Evolutionary conservation across 2,888 invertebrate genomes (phyloP).

Genomic region (Spialia ferax): DNA sequence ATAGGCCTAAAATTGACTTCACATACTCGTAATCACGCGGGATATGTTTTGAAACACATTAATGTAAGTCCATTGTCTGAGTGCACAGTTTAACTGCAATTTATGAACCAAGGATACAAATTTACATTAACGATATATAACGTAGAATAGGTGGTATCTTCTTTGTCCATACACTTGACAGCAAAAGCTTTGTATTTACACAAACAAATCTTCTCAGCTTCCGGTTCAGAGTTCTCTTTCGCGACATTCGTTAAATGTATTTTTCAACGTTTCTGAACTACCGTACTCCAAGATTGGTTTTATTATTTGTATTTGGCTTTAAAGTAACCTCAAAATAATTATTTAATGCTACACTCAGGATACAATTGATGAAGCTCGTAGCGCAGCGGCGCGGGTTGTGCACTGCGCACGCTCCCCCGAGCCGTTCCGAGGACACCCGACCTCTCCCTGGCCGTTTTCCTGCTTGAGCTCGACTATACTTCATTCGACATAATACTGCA

Average conservation of each 20-base stretch:
- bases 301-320: conserved; percentile 59
- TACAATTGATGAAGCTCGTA: conserved; percentile 70
- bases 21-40: conserved; percentile 64
- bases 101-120: conserved; percentile 64
- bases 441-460: conserved; percentile 53
- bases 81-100: conserved; percentile 57
- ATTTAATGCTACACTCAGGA: conserved; percentile 80
- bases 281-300: conserved; percentile 57
- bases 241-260: conserved; percentile 81
- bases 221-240: conserved; percentile 77
- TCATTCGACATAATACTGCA: conserved; percentile 20
- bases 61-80: conserved; percentile 61
- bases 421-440: conserved; percentile 60
- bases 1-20: conserved; percentile 79
- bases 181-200: conserved; percentile 85
- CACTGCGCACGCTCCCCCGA: conserved; percentile 67
- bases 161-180: conserved; percentile 86
- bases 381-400: conserved; percentile 65
- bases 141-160: conserved; percentile 69
- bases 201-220: conserved; percentile 85
- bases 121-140: conserved; percentile 62
- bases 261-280: conserved; percentile 58
- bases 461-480: conserved; percentile 36
- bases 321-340: conserved; percentile 84
- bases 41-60: conserved; percentile 71